Evolutionary conservation across 2,888 invertebrate genomes (phyloP), one percentile per base, ranked within the genome.

Genomic region (Eristalinus aeneus): DNA sequence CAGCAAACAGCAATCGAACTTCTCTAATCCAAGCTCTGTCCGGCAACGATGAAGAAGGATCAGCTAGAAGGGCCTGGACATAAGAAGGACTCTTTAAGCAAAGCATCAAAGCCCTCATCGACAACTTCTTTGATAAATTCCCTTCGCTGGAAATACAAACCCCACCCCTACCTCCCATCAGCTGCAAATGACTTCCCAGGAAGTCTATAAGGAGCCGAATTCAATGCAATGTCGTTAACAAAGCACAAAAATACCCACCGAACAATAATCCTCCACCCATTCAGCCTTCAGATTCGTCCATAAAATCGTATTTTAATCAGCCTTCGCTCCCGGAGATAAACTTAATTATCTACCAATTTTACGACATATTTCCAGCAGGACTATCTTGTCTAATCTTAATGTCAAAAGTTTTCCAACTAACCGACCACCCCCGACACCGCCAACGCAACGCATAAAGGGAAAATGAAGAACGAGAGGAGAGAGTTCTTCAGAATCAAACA

Each of bases 311-410:
- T 72, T 77, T 82, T 82, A 82, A 82, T 82, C 82, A 82, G 77
- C 73, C 22, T n/a, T 36, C 32, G 60, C 61, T 39, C 10, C 27
- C 22, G 60, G 46, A 69, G 76, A 80, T 68, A 60, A 72, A 72
- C 75, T 76, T 76, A 81, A 85, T 85, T 76, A 85, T 81, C 81
- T 76, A 73, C 73, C 76, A 77, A 85, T 85, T 85, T 85, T 85
- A 80, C 81, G 85, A 81, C 85, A 81, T 72, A 77, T 73, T 76
- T 77, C 46, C 68, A 76, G 60, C 53, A 36, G 58, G 32, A 27
- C 54, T 73, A 81, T 85, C 85, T 69, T 34, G n/a, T 56, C 54
- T 75, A 80, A 80, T 85, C 85, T 81, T 85, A 73, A 85, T 81
- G 81, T 69, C 72, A 67, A 76, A 85, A 80, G 64, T 72, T 80